Evolutionary conservation across 2,113 vertebrate genomes (phyloP), one percentile per base, ranked within the genome.

Genomic region (Seriola dumerili): DNA sequence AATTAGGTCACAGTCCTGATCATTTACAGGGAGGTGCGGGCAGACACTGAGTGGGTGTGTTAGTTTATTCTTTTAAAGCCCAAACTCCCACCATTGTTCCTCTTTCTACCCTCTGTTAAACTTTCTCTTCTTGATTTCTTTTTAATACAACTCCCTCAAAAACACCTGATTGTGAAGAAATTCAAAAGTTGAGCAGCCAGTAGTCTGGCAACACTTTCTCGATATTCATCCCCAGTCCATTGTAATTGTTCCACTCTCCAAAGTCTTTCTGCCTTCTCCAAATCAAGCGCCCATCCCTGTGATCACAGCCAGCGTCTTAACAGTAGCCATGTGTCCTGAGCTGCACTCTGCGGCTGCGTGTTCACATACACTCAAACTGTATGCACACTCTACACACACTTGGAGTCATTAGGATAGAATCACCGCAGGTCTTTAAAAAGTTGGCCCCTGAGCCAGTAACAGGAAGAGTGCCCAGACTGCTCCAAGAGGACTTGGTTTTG

Each of bases 301-400:
- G 48, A 85, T 92, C 78, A 75, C 76, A 78, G 80, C 85, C 82
- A 86, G 76, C 44, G 2, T 79, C 70, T 88, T 75, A 83, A 89
- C 84, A 61, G 71, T 80, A 86, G 75, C 88, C 81, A 81, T 80
- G 74, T 90, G 90, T 88, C 87, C 87, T 81, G 68, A 83, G 57
- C 55, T 88, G 85, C 52, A 66, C 74, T 88, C n/a, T 58, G 69
- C 8, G 11, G 36, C 75, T 79, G 40, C 32, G 9, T 42, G 57
- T 79, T 57, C 46, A 57, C 59, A 48, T 54, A 75, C 55, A 67
- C 76, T 71, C 67, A 62, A 55, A 84, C 72, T 75, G 71, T 57
- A 70, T 36, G 32, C 55, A 55, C 52, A 36, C 46, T 62, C n/a
- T 46, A 17, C 16, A 67, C 64, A 83, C 62, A 58, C 44, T 48